Conservation (phyloP, 1,140 invertebrate species). For the Drosophila sulfurigaster region DNA sequence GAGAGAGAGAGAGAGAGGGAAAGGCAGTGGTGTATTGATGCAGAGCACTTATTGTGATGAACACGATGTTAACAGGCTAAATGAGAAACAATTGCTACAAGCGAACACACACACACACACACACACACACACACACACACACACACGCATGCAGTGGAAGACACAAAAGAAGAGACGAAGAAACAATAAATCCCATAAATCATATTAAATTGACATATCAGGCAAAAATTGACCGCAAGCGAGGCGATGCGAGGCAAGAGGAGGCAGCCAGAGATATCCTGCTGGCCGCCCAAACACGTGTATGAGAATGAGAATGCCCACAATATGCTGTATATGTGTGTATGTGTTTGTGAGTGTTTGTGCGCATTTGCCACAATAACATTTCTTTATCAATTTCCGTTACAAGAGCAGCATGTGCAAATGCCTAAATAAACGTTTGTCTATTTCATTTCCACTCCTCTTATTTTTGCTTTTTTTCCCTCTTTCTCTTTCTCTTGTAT, state of each 20-base stretch:
- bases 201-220: slow-evolving; percentile 84
- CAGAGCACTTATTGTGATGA: slow-evolving; percentile 81
- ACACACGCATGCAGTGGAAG: neutral
- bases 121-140: slow-evolving; percentile 37
- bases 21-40: slow-evolving; percentile 25
- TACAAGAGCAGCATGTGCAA: slow-evolving; percentile 59
- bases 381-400: slow-evolving; percentile 82
- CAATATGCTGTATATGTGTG: slow-evolving; percentile 33
- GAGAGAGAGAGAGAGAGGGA: slow-evolving; percentile 15
- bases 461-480: neutral
- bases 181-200: slow-evolving; percentile 83
- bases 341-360: slow-evolving; percentile 15
- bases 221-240: slow-evolving; percentile 77
- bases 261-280: slow-evolving; percentile 9
- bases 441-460: slow-evolving; percentile 22
- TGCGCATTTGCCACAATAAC: slow-evolving; percentile 60
- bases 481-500: slow-evolving; percentile 22
- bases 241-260: slow-evolving; percentile 21
- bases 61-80: slow-evolving; percentile 82
- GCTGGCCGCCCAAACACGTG: slow-evolving; percentile 7
- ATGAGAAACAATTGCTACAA: slow-evolving; percentile 82
- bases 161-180: slow-evolving; percentile 44
- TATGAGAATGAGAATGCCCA: slow-evolving; percentile 16
- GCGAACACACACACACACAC: slow-evolving; percentile 36
- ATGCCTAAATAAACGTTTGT: slow-evolving; percentile 73